These are phyloP conservation scores for Machimus atricapillus DNA, from an alignment of 2,888 invertebrate genomes.

Conservation along the genomic window DNA sequence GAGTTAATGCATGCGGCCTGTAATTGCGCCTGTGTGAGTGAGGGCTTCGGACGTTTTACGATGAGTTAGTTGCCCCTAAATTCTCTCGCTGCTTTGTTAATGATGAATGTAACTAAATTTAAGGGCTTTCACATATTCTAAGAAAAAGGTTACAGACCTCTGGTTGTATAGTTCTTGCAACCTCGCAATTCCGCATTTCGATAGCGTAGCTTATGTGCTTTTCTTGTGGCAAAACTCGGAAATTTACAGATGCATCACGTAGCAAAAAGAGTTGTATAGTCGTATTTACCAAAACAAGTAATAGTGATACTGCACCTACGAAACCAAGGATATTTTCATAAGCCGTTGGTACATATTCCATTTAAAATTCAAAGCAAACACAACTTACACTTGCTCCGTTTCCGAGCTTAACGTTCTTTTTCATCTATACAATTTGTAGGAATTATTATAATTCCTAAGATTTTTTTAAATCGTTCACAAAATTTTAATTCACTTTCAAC, in stretches of 20 bases:
- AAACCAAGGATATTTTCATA: background rate
- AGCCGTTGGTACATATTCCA: background rate
- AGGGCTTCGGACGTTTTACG: background rate
- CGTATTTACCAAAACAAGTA: background rate
- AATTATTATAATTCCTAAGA: background rate
- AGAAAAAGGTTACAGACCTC: background rate
- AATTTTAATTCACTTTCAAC: background rate
- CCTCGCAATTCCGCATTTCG: background rate
- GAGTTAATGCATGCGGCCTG: background rate
- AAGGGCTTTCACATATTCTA: background rate
- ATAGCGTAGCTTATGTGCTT: background rate
- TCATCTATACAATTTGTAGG: background rate
- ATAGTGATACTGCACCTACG: background rate
- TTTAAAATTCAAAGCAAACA: background rate
- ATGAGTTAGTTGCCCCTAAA: background rate
- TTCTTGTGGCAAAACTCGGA: background rate
- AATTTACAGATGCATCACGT: background rate
- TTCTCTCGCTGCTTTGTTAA: background rate
- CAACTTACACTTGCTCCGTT: background rate
- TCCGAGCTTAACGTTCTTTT: background rate
- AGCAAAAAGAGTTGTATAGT: background rate
- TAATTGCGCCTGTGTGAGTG: background rate
- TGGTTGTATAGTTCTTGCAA: background rate
- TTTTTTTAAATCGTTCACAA: background rate
- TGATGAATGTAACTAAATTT: background rate